These are phyloP conservation scores for Nesoenas mayeri DNA, from an alignment of 2,113 vertebrate genomes.

Conservation along the genomic window DNA sequence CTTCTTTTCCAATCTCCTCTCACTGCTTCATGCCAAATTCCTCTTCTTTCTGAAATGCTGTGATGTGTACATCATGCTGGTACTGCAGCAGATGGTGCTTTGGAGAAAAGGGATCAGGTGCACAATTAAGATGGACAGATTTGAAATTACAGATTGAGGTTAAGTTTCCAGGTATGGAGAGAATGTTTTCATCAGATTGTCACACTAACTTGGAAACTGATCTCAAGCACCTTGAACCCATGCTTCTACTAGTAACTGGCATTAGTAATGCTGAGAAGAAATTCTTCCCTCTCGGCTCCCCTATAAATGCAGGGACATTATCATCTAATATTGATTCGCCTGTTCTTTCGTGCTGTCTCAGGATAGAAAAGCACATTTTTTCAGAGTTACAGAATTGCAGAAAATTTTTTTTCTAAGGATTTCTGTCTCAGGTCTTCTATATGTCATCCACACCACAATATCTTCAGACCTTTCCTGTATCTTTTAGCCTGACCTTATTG, in stretches of 20 bases:
- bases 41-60: neutral
- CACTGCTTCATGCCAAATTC: neutral
- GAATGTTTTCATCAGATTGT: neutral
- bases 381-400: neutral
- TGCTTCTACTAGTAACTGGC: neutral
- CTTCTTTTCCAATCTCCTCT: neutral
- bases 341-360: neutral
- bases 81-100: neutral
- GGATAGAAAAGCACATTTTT: neutral
- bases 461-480: fast-evolving
- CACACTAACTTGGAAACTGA: neutral
- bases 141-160: neutral
- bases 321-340: neutral
- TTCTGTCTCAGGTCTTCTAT: neutral
- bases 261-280: neutral
- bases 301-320: neutral
- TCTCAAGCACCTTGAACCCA: neutral
- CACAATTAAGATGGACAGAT: neutral
- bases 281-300: neutral
- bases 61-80: neutral
- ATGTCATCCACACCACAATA: neutral
- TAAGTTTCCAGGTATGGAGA: neutral
- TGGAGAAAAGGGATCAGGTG: neutral
- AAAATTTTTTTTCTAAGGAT: neutral
- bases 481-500: neutral